Conservation (phyloP, 1,140 invertebrate species). For the Alviniconcha marisindica region DNA sequence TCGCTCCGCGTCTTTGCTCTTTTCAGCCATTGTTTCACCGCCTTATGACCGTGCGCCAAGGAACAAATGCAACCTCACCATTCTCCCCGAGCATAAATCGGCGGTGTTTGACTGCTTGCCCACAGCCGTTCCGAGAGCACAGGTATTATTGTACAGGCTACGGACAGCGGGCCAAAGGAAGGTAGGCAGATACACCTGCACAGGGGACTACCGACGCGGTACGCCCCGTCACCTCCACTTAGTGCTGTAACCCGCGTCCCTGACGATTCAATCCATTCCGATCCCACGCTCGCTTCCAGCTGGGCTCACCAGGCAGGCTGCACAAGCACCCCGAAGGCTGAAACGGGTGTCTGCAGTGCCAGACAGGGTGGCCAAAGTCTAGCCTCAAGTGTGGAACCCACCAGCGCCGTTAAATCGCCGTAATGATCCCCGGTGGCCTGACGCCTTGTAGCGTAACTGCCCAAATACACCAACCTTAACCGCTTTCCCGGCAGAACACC, state of each 20-base stretch:
- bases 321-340: neutral
- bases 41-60: too few species aligned
- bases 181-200: neutral
- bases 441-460: neutral
- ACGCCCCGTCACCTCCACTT: slow-evolving; percentile 7
- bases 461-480: neutral
- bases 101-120: too few species aligned
- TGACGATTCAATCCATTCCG: neutral
- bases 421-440: neutral
- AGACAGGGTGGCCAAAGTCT: neutral
- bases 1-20: too few species aligned
- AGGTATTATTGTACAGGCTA: neutral
- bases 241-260: neutral
- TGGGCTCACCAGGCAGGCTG: neutral
- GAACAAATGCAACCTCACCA: too few species aligned
- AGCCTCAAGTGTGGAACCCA: neutral
- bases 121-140: neutral
- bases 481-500: too few species aligned
- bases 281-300: neutral
- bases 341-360: neutral
- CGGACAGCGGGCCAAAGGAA: neutral
- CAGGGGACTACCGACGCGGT: neutral
- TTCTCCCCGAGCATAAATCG: too few species aligned
- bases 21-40: too few species aligned
- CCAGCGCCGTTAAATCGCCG: neutral